These are phyloP conservation scores for Tinea pellionella DNA, from an alignment of 2,888 invertebrate species.

Conservation along the genomic window DNA sequence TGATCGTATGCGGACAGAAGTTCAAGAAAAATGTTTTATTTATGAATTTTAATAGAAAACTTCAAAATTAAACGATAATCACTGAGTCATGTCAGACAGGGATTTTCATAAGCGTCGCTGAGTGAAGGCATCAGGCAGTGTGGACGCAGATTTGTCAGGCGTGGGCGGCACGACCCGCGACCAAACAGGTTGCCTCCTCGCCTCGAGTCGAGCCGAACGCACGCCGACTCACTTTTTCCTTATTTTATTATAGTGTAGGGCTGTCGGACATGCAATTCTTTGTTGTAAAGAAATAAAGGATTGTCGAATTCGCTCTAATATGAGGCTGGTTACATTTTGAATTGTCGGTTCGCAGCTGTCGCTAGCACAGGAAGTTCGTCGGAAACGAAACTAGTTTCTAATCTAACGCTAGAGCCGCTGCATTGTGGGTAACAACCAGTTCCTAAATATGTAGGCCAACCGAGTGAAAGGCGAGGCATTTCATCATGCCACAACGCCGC, in stretches of 20 bases:
- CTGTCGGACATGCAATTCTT: neutral
- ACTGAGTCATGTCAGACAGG: neutral
- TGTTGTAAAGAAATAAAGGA: neutral
- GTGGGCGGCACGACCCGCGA: conserved; percentile 44
- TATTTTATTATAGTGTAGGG: conserved; percentile 34
- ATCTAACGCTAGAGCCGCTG: conserved; percentile 19
- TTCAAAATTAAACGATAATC: neutral
- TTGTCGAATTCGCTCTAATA: neutral
- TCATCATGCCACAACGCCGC: neutral
- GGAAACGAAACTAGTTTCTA: conserved; percentile 1
- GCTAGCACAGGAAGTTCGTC: neutral
- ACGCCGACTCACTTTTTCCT: conserved; percentile 34
- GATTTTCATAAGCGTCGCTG: neutral
- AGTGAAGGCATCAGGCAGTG: conserved; percentile 28
- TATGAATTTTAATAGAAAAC: neutral
- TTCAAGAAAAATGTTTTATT: neutral
- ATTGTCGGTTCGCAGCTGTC: neutral
- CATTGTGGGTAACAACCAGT: conserved; percentile 61
- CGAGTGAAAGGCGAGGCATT: conserved; percentile 51
- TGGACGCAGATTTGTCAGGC: conserved; percentile 58
- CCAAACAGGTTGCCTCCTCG: conserved; percentile 55
- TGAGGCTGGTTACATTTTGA: neutral
- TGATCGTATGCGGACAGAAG: neutral
- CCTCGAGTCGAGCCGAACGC: conserved; percentile 37
- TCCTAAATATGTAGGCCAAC: conserved; percentile 64